These are phyloP conservation scores for Hydrozoanthus tunicans DNA, from an alignment of 64 coral and sea anemone species.

Conservation along the genomic window DNA sequence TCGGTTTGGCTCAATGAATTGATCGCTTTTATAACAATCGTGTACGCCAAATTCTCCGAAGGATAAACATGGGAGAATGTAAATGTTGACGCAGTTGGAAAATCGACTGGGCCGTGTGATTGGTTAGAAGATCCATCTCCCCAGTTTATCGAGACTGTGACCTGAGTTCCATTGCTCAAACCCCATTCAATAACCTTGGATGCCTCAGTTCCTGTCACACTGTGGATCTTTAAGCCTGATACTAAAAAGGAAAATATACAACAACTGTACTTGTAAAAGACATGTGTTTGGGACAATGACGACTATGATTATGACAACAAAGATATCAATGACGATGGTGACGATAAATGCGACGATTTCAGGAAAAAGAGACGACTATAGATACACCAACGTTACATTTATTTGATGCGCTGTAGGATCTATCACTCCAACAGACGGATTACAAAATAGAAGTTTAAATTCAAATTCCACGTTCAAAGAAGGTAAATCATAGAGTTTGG, in stretches of 20 bases:
- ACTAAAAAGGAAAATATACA: neutral
- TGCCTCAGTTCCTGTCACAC: neutral
- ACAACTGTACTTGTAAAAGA: too few relatives aligned
- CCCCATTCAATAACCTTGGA: neutral
- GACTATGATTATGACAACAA: too few relatives aligned
- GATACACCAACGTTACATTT: too few relatives aligned
- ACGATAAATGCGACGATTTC: too few relatives aligned
- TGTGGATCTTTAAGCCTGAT: neutral
- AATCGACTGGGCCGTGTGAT: neutral
- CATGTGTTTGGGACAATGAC: too few relatives aligned
- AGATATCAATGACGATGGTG: too few relatives aligned
- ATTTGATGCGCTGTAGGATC: too few relatives aligned
- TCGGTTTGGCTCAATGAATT: neutral
- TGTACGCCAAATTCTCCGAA: neutral
- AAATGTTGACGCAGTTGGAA: neutral
- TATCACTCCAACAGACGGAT: too few relatives aligned
- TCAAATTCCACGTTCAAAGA: too few relatives aligned
- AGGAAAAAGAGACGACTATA: too few relatives aligned
- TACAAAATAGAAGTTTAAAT: too few relatives aligned
- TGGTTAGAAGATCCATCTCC: slow-evolving; percentile 8
- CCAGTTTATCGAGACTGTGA: slow-evolving; percentile 1
- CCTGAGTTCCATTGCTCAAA: neutral
- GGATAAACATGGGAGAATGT: slow-evolving; percentile 19
- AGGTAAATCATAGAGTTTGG: too few relatives aligned
- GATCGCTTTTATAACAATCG: neutral